These are phyloP conservation scores for Cabera pusaria DNA, from an alignment of 2,888 invertebrate genomes.

Conservation along the genomic window DNA sequence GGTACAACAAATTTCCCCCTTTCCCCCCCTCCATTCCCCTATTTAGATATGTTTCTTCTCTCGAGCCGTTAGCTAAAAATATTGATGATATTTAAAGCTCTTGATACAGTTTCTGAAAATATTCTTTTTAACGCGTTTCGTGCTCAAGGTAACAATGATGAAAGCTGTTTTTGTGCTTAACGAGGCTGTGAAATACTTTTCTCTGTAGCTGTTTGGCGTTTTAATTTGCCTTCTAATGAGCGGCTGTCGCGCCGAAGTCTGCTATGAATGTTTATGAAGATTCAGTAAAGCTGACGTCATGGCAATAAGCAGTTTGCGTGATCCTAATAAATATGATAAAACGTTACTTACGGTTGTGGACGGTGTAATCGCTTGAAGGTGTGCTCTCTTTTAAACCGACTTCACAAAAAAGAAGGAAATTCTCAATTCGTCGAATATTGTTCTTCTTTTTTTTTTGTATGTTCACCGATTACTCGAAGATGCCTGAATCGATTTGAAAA, in stretches of 20 bases:
- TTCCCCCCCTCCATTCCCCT: no score
- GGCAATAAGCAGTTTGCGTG: slow-evolving; percentile 13
- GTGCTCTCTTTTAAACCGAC: no score
- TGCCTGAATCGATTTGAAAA: no score
- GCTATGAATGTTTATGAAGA: slow-evolving; percentile 33
- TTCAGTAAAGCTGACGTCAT: slow-evolving; percentile 21
- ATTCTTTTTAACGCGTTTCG: background rate
- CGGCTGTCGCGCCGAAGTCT: slow-evolving; percentile 25
- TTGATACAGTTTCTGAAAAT: background rate
- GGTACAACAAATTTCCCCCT: no score
- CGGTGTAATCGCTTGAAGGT: no score
- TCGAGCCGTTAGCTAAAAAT: no score
- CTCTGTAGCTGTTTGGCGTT: slow-evolving; percentile 30
- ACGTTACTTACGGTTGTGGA: slow-evolving; percentile 4
- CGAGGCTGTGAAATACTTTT: slow-evolving; percentile 11
- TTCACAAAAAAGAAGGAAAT: no score
- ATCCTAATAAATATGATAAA: slow-evolving; percentile 15
- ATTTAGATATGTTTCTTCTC: no score
- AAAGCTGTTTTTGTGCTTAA: slow-evolving; percentile 1
- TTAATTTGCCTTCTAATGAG: slow-evolving; percentile 43
- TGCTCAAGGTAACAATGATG: background rate
- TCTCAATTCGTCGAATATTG: no score
- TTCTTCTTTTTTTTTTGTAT: no score
- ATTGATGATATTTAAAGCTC: no score
- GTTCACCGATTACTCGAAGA: no score